Percentiles rank a stretch among this genome's conserved stretches.
Conservation (phyloP, 2,113 vertebrate genomes). For the Seriola quinqueradiata region DNA sequence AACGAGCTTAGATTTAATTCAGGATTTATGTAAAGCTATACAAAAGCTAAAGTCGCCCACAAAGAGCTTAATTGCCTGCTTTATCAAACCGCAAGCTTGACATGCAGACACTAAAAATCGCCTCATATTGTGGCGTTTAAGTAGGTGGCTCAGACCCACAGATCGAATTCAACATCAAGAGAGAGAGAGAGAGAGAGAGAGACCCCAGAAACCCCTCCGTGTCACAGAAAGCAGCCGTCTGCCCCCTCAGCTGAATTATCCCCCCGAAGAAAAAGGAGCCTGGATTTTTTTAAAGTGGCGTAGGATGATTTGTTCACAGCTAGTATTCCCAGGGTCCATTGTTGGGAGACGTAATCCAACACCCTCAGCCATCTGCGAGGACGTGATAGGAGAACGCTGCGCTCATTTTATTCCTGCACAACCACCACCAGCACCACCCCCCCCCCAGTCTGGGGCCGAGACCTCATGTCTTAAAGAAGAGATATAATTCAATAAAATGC, state of each 20-base stretch:
- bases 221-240: conserved; percentile 31
- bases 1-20: background rate
- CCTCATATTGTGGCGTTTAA: conserved; percentile 33
- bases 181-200: conserved; percentile 23
- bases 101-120: conserved; percentile 42
- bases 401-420: conserved; percentile 67
- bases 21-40: conserved; percentile 38
- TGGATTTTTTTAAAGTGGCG: conserved; percentile 55
- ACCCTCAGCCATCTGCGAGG: conserved; percentile 78
- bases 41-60: conserved; percentile 28
- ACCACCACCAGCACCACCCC: no score
- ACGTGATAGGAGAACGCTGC: conserved; percentile 78
- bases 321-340: conserved; percentile 80
- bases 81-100: conserved; percentile 44
- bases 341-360: conserved; percentile 78
- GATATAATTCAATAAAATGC: conserved; percentile 69
- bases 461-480: conserved; percentile 44
- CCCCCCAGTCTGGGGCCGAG: conserved; percentile 34
- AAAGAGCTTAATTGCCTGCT: conserved; percentile 34
- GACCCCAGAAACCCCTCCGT: conserved; percentile 13
- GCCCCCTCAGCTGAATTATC: conserved; percentile 48
- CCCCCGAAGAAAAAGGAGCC: conserved; percentile 62
- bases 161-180: conserved; percentile 64
- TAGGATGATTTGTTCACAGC: conserved; percentile 80
- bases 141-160: conserved; percentile 10